These are phyloP conservation scores for Rapana venosa DNA, from an alignment of 2,888 invertebrate genomes.

Conservation along the genomic window DNA sequence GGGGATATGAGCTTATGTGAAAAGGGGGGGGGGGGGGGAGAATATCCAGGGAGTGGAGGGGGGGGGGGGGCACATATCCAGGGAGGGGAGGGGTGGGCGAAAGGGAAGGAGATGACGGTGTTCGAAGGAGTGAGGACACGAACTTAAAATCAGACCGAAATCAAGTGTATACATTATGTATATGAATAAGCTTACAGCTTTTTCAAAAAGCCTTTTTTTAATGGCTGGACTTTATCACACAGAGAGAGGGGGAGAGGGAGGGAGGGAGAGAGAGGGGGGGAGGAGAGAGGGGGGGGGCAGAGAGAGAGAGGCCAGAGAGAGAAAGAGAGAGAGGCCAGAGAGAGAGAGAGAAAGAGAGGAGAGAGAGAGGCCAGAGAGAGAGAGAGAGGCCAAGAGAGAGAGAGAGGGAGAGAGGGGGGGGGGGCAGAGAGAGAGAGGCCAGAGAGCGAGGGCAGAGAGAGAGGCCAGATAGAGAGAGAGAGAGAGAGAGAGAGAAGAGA, in stretches of 20 bases:
- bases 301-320: not conserved
- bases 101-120: not conserved
- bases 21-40: not conserved
- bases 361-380: too few species aligned
- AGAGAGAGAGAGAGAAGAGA: not conserved
- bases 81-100: not conserved
- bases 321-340: not conserved
- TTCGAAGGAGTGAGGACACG: not conserved
- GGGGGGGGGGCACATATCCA: not conserved
- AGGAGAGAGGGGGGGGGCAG: too few species aligned
- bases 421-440: not conserved
- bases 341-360: not conserved
- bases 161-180: not conserved
- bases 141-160: too few species aligned
- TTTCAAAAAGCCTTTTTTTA: not conserved
- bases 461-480: not conserved
- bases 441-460: too few species aligned
- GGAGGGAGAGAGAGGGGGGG: not conserved
- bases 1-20: not conserved
- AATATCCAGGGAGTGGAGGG: not conserved
- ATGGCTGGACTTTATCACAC: not conserved
- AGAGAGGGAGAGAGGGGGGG: not conserved
- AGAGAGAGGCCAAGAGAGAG: rapidly evolving
- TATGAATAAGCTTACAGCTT: not conserved
- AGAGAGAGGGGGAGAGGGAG: not conserved